Percentiles rank a stretch among this genome's conserved stretches.
These are phyloP conservation scores for Axis porcinus DNA, from an alignment of 2,113 vertebrate genomes.

Conservation along the genomic window DNA sequence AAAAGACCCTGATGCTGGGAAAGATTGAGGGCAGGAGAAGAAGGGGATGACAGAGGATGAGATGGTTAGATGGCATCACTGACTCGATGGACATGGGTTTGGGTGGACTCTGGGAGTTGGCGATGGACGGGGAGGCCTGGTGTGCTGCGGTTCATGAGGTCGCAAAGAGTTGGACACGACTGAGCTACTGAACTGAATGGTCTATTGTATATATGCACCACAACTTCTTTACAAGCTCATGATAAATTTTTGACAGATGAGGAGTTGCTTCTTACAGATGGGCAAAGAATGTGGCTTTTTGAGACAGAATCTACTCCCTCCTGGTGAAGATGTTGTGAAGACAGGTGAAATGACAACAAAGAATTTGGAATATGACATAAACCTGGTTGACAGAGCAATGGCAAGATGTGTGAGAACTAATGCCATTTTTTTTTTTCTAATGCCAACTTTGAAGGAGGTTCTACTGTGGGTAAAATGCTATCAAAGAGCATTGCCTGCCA, in stretches of 20 bases:
- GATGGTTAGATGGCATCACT: not conserved
- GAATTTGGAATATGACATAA: not conserved
- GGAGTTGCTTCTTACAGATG: not conserved
- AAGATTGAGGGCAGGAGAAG: too few relatives aligned
- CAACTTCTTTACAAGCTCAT: not conserved
- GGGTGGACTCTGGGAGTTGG: too few relatives aligned
- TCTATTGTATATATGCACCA: not conserved
- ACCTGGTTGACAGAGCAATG: not conserved
- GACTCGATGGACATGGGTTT: accelerated
- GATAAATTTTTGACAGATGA: not conserved
- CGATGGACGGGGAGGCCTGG: not conserved
- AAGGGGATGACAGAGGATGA: not conserved
- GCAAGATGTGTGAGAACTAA: not conserved
- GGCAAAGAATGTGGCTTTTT: not conserved
- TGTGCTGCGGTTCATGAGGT: not conserved
- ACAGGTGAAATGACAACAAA: not conserved
- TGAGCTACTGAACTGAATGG: not conserved
- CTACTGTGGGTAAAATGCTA: not conserved
- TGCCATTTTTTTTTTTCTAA: not conserved
- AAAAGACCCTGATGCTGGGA: too few relatives aligned
- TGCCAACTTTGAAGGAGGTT: not conserved
- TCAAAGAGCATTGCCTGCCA: not conserved
- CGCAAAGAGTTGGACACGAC: accelerated
- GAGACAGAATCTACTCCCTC: not conserved
- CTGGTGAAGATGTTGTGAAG: not conserved